phyloP scores from a whole-genome alignment of 2,797 vertebrate species.

The Distichodus sexfasciatus region DNA sequence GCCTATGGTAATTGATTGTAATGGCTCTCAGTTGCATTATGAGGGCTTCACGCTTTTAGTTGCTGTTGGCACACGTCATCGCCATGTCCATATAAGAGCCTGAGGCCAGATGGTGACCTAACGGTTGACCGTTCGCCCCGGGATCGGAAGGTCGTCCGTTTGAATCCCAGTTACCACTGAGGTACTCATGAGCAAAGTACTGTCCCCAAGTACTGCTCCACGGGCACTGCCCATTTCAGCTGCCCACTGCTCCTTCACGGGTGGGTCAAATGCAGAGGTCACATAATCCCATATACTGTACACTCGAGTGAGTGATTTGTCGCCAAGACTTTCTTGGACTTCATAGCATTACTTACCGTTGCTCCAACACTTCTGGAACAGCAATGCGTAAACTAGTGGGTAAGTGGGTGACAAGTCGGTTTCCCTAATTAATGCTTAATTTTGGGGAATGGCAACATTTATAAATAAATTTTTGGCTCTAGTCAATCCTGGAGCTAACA shows the following conservation, averaged over 20 bases:
- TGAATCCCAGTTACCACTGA: too few relatives aligned
- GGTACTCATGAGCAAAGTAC: too few relatives aligned
- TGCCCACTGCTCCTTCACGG: too few relatives aligned
- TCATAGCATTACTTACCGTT: constrained; percentile 40
- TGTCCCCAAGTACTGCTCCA: too few relatives aligned
- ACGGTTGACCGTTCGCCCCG: too few relatives aligned
- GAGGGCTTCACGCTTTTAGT: constrained; percentile 42
- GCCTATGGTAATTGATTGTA: constrained; percentile 61
- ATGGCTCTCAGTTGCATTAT: constrained; percentile 57
- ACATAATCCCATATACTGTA: constrained; percentile 49
- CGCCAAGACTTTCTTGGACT: constrained; percentile 42
- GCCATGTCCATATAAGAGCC: constrained; percentile 38
- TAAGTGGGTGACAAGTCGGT: not conserved
- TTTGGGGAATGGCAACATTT: not conserved
- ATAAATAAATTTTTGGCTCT: too few relatives aligned
- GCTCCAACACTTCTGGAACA: not conserved
- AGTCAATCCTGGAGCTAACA: not conserved
- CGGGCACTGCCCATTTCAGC: too few relatives aligned
- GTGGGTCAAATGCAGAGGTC: too few relatives aligned
- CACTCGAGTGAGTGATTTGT: constrained; percentile 48
- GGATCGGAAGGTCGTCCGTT: too few relatives aligned
- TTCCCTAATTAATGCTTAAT: constrained; percentile 24
- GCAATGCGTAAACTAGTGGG: constrained; percentile 8
- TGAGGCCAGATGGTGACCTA: too few relatives aligned
- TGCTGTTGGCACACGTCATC: constrained; percentile 58